These are phyloP conservation scores for Oenanthe oenanthe DNA, from an alignment of 2,113 vertebrate species.

Conservation along the genomic window DNA sequence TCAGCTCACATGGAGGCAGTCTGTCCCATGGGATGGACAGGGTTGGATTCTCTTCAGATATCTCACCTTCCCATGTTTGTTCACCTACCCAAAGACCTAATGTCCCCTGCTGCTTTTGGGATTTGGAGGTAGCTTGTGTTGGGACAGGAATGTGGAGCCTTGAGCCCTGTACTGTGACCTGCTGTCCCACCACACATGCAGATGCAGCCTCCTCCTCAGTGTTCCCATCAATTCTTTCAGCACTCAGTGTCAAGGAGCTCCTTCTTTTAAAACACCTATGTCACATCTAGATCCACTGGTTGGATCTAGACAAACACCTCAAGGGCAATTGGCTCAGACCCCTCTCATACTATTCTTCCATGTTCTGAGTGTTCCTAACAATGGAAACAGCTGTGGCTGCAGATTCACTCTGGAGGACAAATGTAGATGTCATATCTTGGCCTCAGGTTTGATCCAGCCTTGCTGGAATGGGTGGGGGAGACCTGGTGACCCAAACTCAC, in stretches of 20 bases:
- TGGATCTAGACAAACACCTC: not conserved
- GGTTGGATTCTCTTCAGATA: not conserved
- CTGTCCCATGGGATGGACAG: not conserved
- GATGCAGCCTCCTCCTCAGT: not conserved
- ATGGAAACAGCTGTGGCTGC: not conserved
- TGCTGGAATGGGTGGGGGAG: rapidly evolving
- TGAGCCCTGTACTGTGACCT: not conserved
- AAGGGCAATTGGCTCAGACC: not conserved
- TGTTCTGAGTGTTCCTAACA: not conserved
- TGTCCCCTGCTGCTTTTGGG: not conserved
- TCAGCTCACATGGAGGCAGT: not conserved
- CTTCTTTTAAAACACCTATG: not conserved
- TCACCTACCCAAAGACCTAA: not conserved
- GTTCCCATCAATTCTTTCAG: not conserved
- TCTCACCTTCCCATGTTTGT: not conserved
- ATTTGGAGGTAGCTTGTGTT: not conserved
- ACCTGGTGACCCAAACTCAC: not conserved
- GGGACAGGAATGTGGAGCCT: not conserved
- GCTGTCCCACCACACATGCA: rapidly evolving
- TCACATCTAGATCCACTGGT: not conserved
- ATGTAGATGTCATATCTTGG: not conserved
- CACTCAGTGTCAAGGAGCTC: not conserved
- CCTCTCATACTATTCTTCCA: not conserved
- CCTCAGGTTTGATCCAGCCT: not conserved
- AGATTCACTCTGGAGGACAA: not conserved